These are phyloP conservation scores for Drosophila neotestacea DNA, from an alignment of 2,888 invertebrate species.

Conservation along the genomic window DNA sequence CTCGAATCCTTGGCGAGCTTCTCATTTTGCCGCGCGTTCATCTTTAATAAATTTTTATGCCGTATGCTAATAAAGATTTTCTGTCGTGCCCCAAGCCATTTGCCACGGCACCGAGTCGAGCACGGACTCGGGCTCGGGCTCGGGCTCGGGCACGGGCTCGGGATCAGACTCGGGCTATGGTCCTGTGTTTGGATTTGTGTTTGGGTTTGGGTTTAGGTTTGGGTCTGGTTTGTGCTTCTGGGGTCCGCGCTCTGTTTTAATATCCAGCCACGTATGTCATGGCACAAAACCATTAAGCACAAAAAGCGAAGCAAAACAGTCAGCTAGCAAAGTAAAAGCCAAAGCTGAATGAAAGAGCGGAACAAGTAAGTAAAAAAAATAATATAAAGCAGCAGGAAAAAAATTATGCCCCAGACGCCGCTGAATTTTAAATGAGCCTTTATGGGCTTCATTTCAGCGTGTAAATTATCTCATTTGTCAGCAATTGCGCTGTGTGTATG, in stretches of 20 bases:
- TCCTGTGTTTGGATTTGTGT: constrained; percentile 15
- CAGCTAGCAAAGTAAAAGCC: constrained; percentile 63
- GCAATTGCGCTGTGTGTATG: constrained; percentile 70
- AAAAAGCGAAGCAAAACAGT: constrained; percentile 56
- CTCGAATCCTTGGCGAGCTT: constrained; percentile 49
- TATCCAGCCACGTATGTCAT: constrained; percentile 82
- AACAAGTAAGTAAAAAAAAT: constrained; percentile 40
- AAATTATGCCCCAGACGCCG: constrained; percentile 81
- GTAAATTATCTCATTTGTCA: constrained; percentile 81
- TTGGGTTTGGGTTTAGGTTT: constrained; percentile 2
- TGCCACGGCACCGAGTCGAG: constrained; percentile 31
- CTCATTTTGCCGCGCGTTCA: constrained; percentile 66
- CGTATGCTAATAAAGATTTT: constrained; percentile 81
- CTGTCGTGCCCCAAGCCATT: constrained; percentile 72
- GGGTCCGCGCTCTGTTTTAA: constrained; percentile 62
- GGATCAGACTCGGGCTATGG: constrained; percentile 11
- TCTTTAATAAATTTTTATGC: constrained; percentile 81
- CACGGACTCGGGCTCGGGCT: neutral
- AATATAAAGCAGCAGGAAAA: constrained; percentile 56
- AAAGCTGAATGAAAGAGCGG: constrained; percentile 64
- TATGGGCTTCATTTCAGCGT: constrained; percentile 81
- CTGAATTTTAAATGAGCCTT: constrained; percentile 82
- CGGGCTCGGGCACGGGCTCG: neutral
- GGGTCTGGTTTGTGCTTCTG: constrained; percentile 23
- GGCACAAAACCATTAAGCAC: constrained; percentile 80